Conservation (phyloP, 2,888 invertebrate genomes). For the Oeneis ivallda region DNA sequence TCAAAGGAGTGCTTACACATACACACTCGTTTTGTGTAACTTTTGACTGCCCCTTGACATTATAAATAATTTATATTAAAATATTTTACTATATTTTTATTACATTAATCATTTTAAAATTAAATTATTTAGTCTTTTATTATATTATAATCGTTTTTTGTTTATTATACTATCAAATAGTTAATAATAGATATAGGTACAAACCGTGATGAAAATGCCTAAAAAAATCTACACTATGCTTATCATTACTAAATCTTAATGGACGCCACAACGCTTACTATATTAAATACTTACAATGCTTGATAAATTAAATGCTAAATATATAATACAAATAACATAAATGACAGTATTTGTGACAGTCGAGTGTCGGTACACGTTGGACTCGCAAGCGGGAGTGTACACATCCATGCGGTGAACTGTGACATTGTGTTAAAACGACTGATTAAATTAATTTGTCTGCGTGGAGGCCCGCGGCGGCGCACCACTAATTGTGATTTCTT, state of each 20-base stretch:
- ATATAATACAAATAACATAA: background rate
- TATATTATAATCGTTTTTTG: too few relatives aligned
- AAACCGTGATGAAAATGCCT: background rate
- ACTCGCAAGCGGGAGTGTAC: conserved; percentile 34
- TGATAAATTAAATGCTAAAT: background rate
- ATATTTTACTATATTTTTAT: too few relatives aligned
- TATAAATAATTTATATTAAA: too few relatives aligned
- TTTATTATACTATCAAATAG: too few relatives aligned
- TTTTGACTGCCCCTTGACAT: too few relatives aligned
- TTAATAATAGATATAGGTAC: too few relatives aligned
- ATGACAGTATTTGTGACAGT: background rate
- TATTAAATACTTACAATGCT: background rate
- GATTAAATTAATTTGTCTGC: conserved; percentile 67
- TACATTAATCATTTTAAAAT: too few relatives aligned
- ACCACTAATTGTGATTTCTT: conserved; percentile 76
- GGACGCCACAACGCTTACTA: background rate
- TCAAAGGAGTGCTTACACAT: too few relatives aligned
- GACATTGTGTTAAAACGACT: conserved; percentile 67
- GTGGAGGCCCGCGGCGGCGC: conserved; percentile 53
- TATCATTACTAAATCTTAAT: background rate
- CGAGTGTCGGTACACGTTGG: conserved; percentile 1
- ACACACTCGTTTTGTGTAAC: too few relatives aligned
- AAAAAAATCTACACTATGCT: background rate
- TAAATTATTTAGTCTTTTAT: too few relatives aligned
- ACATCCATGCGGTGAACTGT: conserved; percentile 58